A percentile compares a stretch with the other conserved stretches of the same genome.
Conservation (phyloP, 1,140 invertebrate species). For the Micrasema minimum region DNA sequence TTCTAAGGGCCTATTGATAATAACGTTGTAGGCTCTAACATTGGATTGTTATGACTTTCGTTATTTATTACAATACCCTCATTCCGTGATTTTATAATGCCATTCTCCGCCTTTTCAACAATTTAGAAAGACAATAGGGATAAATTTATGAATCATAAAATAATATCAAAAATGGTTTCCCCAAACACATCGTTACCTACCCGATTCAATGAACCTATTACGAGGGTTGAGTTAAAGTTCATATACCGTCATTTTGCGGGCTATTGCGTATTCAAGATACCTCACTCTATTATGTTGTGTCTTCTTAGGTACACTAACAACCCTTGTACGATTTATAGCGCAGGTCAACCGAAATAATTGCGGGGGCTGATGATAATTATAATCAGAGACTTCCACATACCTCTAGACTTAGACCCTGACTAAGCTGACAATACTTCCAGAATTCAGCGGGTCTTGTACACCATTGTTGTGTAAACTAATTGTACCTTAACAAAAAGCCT, state of each 20-base stretch:
- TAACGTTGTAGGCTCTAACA: too few species aligned
- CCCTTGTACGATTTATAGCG: constrained; percentile 17
- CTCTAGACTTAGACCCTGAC: constrained; percentile 11
- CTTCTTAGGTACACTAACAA: constrained; percentile 6
- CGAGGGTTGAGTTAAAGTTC: background rate
- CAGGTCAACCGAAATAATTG: constrained; percentile 22
- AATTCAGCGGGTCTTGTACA: background rate
- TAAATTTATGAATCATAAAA: too few species aligned
- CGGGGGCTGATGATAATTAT: constrained; percentile 7
- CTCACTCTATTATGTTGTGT: constrained; percentile 5
- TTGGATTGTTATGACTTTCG: too few species aligned
- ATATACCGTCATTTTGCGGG: constrained; percentile 3
- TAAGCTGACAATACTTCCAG: constrained; percentile 20
- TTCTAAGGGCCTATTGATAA: too few species aligned
- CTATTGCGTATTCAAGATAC: background rate
- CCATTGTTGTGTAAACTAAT: constrained; percentile 39
- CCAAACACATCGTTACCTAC: background rate
- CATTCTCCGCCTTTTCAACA: too few species aligned
- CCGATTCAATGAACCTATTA: constrained; percentile 7
- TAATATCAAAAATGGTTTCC: background rate
- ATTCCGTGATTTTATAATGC: too few species aligned
- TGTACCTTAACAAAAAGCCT: constrained; percentile 20
- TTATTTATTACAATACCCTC: too few species aligned
- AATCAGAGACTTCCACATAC: constrained; percentile 12
- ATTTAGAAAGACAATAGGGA: too few species aligned